Conservation (phyloP, 1,140 invertebrate species). For the Manduca sexta region DNA sequence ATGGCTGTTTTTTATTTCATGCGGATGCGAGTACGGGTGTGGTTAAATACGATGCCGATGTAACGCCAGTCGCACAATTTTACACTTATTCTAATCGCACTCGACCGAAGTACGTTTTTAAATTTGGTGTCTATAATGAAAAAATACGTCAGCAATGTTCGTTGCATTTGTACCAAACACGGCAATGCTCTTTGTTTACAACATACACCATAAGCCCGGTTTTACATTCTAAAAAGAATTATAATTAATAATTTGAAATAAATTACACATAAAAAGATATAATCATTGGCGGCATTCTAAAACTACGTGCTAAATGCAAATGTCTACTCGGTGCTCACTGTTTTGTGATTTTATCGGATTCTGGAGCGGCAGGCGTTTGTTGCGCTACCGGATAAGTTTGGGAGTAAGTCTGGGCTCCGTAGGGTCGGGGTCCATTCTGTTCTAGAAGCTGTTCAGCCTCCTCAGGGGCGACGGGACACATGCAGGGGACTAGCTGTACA, state of each 20-base stretch:
- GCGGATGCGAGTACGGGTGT: too few species aligned
- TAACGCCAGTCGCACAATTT: too few species aligned
- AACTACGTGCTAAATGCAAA: background rate
- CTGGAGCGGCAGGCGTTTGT: slow-evolving; percentile 29
- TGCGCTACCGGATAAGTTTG: slow-evolving; percentile 43
- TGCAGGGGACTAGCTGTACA: slow-evolving; percentile 73
- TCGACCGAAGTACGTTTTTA: too few species aligned
- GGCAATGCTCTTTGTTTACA: too few species aligned
- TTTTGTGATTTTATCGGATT: slow-evolving; percentile 30
- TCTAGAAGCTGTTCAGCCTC: slow-evolving; percentile 69
- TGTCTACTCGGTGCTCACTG: slow-evolving; percentile 17
- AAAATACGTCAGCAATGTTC: too few species aligned
- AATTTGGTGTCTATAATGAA: too few species aligned
- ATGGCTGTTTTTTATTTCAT: too few species aligned
- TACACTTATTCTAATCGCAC: too few species aligned
- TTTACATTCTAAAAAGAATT: slow-evolving; percentile 8
- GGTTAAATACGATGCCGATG: too few species aligned
- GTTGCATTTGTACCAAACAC: too few species aligned
- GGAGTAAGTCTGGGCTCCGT: slow-evolving; percentile 50
- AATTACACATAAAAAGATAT: slow-evolving; percentile 22
- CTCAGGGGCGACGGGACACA: slow-evolving; percentile 72
- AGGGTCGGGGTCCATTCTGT: slow-evolving; percentile 58
- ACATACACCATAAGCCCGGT: background rate
- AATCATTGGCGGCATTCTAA: slow-evolving; percentile 23
- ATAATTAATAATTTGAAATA: slow-evolving; percentile 23